Conservation (phyloP, 2,113 vertebrate species). For the Calidris pugnax region DNA sequence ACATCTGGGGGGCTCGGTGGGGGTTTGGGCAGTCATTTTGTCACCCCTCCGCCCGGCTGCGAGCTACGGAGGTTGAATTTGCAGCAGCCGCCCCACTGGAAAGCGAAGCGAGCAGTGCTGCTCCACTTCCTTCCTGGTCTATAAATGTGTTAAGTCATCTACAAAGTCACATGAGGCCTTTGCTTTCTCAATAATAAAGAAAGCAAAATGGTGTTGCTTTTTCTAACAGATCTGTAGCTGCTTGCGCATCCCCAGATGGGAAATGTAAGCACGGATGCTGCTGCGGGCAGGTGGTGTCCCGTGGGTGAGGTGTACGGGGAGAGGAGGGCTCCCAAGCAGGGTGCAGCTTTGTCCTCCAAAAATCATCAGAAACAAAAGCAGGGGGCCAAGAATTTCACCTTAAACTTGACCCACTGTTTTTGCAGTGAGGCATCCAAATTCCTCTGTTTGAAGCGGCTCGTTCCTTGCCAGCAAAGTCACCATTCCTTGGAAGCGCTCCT, state of each 20-base stretch:
- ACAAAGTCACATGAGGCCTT: slow-evolving; percentile 58
- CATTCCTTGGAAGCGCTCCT: not conserved
- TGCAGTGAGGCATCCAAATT: not conserved
- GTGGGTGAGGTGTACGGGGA: not conserved
- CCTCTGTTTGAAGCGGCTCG: accelerated
- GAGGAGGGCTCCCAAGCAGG: not conserved
- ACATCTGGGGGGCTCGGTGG: slow-evolving; percentile 19
- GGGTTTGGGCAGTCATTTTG: slow-evolving; percentile 5
- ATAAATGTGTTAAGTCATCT: slow-evolving; percentile 54
- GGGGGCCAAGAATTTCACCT: slow-evolving; percentile 18
- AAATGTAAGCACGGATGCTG: accelerated
- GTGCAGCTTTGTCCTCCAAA: not conserved
- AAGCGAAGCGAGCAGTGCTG: slow-evolving; percentile 22
- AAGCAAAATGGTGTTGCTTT: not conserved
- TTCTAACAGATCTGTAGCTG: not conserved
- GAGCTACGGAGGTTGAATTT: not conserved
- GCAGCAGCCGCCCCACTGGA: not conserved
- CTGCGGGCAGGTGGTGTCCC: not conserved
- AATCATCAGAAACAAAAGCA: not conserved
- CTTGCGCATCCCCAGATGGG: not conserved
- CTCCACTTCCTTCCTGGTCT: slow-evolving; percentile 73
- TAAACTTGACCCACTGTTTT: not conserved
- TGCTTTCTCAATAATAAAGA: not conserved
- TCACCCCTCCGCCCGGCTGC: not conserved
- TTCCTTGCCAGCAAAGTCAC: not conserved